Conservation (phyloP, 2,888 invertebrate genomes). For the Sclerodermus sp. region DNA sequence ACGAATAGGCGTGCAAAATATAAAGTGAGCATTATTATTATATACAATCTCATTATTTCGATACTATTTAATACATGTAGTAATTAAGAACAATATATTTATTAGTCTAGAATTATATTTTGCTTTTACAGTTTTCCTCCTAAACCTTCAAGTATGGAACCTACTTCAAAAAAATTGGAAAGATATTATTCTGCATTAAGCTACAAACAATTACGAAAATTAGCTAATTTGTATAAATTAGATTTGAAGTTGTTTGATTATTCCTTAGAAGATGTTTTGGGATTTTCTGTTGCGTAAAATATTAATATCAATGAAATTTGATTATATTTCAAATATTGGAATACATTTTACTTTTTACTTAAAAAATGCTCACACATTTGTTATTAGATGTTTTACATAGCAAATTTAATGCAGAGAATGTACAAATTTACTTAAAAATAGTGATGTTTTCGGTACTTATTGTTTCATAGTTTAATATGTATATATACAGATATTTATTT, state of each 20-base stretch:
- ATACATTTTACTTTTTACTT: no score
- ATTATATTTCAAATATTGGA: no score
- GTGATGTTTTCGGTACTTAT: background rate
- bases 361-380: no score
- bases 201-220: constrained; percentile 69
- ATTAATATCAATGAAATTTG: no score
- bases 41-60: no score
- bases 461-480: background rate
- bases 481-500: background rate
- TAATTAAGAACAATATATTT: background rate
- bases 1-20: constrained; percentile 43
- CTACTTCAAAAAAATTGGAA: constrained; percentile 71
- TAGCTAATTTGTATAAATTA: constrained; percentile 74
- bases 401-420: no score
- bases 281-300: constrained; percentile 76
- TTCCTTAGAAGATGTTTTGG: constrained; percentile 74
- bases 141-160: constrained; percentile 64
- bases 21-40: constrained; percentile 42
- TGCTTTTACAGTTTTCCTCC: constrained; percentile 48
- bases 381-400: no score
- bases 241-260: constrained; percentile 86
- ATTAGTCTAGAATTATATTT: background rate
- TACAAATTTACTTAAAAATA: no score
- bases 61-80: constrained; percentile 1
- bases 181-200: constrained; percentile 75